Base-by-base conservation (phyloP, 2,113 vertebrate genomes). In the Xenotilapia flavipinnis region DNA sequence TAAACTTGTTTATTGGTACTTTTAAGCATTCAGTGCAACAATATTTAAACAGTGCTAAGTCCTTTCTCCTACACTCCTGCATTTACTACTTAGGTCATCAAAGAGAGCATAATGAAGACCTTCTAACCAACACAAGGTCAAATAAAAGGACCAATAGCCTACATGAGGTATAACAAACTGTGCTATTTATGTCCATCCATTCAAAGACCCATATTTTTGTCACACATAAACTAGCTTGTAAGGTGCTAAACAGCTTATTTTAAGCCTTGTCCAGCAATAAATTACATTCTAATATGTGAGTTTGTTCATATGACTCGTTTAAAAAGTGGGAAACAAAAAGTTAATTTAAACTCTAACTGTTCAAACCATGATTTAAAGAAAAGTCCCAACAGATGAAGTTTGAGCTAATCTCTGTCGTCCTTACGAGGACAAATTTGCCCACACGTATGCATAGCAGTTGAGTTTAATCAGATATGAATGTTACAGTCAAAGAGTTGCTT, bases 391-490 rank as follows among this genome's bases (percentile, higher is more conserved):
- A 26, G 21, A 10, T 47, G 40, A 28, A 26, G 40, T 73, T 73
- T 0, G 40, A 45, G 40, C 40, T 0, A 45, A 73, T 73, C 21
- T 28, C 23, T 5, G 21, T 28, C 1, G 1, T 68, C 0, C 36
- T n/a, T 40, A 68, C 3, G 7, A 40, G 62, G 62, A 68, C 0
- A 40, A 4, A 14, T 68, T 14, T 40, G 6, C 49, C 70, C 70
- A 77, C 42, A 49, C 0, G 2, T 31, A 49, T 49, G 9, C 1
- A 49, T 49, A 77, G 6, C 9, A 51, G 1, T 7, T 77, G 42
- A 77, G 23, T 49, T 77, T 49, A 77, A 77, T 31, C 26, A n/a
- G 26, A 31, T 51, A n/a, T 19, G 7, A 51, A n/a, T 31, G 17
- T 77, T 49, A 1, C 26, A 31, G 7, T 77, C 15, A 19, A 77